A percentile compares a stretch with the other conserved stretches of the same genome.
Conservation (phyloP, 1,140 invertebrate species). For the Papilio machaon region DNA sequence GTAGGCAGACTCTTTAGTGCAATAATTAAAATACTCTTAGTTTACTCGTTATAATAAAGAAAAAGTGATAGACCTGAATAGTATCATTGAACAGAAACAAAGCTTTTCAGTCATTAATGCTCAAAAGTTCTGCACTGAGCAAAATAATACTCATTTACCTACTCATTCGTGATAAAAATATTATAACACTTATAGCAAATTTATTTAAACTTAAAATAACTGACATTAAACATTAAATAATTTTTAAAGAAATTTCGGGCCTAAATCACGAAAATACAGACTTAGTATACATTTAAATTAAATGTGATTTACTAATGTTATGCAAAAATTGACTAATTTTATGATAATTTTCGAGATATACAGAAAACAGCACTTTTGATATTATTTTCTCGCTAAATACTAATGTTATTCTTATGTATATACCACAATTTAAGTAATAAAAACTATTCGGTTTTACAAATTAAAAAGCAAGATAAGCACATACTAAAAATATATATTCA, state of each 20-base stretch:
- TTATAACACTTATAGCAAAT: background rate
- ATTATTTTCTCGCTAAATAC: background rate
- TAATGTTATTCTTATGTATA: background rate
- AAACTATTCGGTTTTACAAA: no score
- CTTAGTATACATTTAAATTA: background rate
- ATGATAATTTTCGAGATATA: background rate
- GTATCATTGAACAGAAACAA: no score
- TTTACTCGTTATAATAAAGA: no score
- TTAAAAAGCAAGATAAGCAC: background rate
- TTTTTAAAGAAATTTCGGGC: background rate
- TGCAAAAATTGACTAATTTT: slow-evolving; percentile 4
- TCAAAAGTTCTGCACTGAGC: no score
- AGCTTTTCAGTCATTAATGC: no score
- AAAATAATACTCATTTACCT: no score
- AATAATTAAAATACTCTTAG: no score
- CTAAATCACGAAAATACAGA: background rate
- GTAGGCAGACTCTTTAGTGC: no score
- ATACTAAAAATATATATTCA: background rate
- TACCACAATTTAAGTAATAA: background rate
- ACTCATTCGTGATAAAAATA: no score
- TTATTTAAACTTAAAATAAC: background rate
- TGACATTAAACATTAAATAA: background rate
- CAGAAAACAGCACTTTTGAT: background rate
- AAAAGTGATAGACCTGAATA: no score
- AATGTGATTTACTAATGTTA: background rate